phyloP scores from a whole-genome alignment of 2,113 vertebrate species.

The Muscicapa adusta region DNA sequence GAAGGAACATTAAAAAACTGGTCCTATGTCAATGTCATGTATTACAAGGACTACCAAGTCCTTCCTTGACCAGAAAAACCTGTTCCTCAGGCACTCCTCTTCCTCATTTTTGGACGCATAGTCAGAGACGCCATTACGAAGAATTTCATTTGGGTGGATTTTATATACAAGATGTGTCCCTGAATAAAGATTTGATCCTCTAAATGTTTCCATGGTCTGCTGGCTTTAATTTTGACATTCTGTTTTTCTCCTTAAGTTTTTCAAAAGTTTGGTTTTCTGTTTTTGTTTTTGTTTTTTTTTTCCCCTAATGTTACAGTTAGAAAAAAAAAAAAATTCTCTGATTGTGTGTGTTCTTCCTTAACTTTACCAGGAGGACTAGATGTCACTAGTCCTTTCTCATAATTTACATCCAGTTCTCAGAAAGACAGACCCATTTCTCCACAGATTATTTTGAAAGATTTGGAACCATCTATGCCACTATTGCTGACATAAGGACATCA shows the following conservation, averaged over 20 bases:
- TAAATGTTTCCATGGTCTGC: neutral
- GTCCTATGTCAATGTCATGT: neutral
- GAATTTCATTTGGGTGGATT: neutral
- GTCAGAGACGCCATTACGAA: neutral
- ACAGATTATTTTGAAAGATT: neutral
- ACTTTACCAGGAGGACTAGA: neutral
- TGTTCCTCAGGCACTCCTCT: constrained; percentile 27
- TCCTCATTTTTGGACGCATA: neutral
- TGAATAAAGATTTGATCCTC: neutral
- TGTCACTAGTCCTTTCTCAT: neutral
- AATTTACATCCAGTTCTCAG: neutral
- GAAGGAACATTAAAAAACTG: neutral
- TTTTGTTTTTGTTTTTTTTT: neutral
- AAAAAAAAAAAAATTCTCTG: neutral
- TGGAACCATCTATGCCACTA: neutral
- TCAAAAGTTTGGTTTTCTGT: neutral
- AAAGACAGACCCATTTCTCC: neutral
- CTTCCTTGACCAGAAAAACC: constrained; percentile 34
- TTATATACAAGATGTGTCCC: neutral
- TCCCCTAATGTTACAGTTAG: neutral
- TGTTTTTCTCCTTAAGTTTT: neutral
- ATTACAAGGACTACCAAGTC: neutral
- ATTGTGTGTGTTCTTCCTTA: neutral
- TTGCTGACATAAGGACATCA: neutral
- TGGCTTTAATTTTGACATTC: neutral